phyloP scores from a whole-genome alignment of 2,888 invertebrate genomes.

The Rhorus exstirpatorius region DNA sequence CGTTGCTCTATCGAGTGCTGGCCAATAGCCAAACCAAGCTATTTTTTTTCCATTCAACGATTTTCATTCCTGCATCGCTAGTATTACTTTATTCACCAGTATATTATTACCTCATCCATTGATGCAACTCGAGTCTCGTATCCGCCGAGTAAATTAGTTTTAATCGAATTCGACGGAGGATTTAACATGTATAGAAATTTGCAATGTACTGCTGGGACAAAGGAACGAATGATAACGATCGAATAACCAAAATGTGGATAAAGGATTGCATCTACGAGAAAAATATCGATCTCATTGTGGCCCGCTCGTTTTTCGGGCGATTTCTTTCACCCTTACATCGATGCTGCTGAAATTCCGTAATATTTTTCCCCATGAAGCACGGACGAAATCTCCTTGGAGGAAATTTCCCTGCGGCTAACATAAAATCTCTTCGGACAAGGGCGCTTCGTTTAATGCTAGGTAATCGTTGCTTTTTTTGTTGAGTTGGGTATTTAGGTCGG shows the following conservation, averaged over 20 bases:
- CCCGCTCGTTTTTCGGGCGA: neutral
- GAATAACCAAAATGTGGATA: neutral
- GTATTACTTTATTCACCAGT: slow-evolving; percentile 1
- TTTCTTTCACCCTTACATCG: neutral
- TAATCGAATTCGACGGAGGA: slow-evolving; percentile 58
- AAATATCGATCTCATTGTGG: neutral
- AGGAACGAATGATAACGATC: slow-evolving; percentile 6
- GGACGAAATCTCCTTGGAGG: too few species aligned
- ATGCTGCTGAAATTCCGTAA: neutral
- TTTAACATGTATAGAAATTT: slow-evolving; percentile 42
- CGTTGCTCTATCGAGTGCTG: slow-evolving; percentile 33
- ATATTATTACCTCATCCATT: slow-evolving; percentile 2
- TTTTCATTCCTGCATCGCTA: slow-evolving; percentile 38
- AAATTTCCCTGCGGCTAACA: too few species aligned
- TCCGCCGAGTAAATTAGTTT: slow-evolving; percentile 55
- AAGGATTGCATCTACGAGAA: neutral
- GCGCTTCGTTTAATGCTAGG: too few species aligned
- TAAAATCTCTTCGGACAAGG: too few species aligned
- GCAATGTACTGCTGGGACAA: slow-evolving; percentile 36
- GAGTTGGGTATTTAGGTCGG: too few species aligned
- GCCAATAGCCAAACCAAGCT: slow-evolving; percentile 44
- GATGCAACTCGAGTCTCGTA: slow-evolving; percentile 30
- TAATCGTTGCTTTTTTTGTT: too few species aligned
- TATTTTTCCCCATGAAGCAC: neutral
- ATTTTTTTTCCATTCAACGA: slow-evolving; percentile 61